Evolutionary conservation across 2,888 invertebrate species (phyloP), one percentile per base, ranked within the genome.

Genomic region (Eurytoma californica): DNA sequence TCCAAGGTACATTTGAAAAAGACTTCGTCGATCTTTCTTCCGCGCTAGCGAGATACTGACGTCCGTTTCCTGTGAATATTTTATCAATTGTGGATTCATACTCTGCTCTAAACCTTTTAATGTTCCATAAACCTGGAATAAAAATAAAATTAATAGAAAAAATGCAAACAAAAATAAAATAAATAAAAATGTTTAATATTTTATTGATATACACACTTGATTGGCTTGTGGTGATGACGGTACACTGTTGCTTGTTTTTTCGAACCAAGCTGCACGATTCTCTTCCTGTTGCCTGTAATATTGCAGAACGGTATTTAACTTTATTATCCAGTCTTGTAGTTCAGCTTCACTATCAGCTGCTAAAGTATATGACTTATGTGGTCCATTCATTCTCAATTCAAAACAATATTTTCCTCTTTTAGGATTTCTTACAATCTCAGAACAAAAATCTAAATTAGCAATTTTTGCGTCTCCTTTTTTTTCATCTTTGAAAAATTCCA

Each of bases 401-500:
- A 98, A 97, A 89, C 97, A 95, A 88, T 93, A 94, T 85, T 95
- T 93, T 3, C 97, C 97, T 77, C 96, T 93, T 91, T 97, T 97
- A 20, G 94, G 92, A 91, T 96, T 97, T 95, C 95, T 94, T 78
- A 95, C 93, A 85, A 97, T 96, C 89, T 97, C 97, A 2, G 95
- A 95, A 88, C 97, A 97, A 91, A 97, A 96, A 90, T 98, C 97
- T 95, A 98, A 95, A 83, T 97, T 97, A 53, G 97, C 95, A 83
- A 96, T 94, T 91, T 97, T 97, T 0, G 96, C 95, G 86, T 98
- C 97, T 39, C 94, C 94, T 91, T 96, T 97, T 88, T 95, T 95
- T 82, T 97, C 97, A 91, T 98, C 98, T 91, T 98, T 98, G 90
- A 96, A 96, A 84, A 98, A 93, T 91, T 97, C 97, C 72, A 98